Conservation (phyloP, 92 coral and sea anemone genomes). For the Chrysogorgia sp. region DNA sequence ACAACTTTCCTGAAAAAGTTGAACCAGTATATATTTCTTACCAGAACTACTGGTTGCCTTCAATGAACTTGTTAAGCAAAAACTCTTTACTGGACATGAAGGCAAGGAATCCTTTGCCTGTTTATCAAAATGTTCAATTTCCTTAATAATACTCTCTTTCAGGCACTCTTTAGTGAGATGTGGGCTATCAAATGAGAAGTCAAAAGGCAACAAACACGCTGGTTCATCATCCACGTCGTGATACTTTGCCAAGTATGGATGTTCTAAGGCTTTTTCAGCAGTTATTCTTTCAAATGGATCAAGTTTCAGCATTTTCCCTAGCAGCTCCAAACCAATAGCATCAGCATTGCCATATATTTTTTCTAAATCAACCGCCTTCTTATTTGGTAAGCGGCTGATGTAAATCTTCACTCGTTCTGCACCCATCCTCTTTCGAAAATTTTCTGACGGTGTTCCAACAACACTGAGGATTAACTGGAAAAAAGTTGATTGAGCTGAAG, state of each 20-base stretch:
- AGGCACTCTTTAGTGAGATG: constrained; percentile 78
- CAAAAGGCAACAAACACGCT: constrained; percentile 77
- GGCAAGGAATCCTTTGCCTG: constrained; percentile 53
- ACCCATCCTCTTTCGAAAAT: constrained; percentile 88
- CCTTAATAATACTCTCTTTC: constrained; percentile 76
- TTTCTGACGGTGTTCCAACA: constrained; percentile 91
- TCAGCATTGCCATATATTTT: constrained; percentile 79
- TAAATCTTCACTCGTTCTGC: constrained; percentile 95
- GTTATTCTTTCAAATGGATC: constrained; percentile 84
- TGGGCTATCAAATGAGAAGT: constrained; percentile 85
- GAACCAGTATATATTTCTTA: constrained; percentile 1
- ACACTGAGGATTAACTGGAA: constrained; percentile 90
- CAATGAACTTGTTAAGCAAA: not conserved
- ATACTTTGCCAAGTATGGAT: constrained; percentile 74
- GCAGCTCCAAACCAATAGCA: constrained; percentile 72
- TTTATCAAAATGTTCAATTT: constrained; percentile 76
- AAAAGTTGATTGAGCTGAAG: not conserved
- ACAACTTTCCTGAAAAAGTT: constrained; percentile 20
- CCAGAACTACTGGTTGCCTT: not conserved
- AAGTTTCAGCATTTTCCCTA: constrained; percentile 79
- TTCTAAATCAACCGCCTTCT: constrained; percentile 74
- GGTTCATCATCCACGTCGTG: constrained; percentile 96
- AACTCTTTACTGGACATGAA: constrained; percentile 37
- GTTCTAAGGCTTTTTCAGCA: constrained; percentile 82
- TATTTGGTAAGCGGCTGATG: constrained; percentile 80